These are phyloP conservation scores for Buphagus erythrorhynchus DNA, from an alignment of 2,797 vertebrate genomes.

Conservation along the genomic window DNA sequence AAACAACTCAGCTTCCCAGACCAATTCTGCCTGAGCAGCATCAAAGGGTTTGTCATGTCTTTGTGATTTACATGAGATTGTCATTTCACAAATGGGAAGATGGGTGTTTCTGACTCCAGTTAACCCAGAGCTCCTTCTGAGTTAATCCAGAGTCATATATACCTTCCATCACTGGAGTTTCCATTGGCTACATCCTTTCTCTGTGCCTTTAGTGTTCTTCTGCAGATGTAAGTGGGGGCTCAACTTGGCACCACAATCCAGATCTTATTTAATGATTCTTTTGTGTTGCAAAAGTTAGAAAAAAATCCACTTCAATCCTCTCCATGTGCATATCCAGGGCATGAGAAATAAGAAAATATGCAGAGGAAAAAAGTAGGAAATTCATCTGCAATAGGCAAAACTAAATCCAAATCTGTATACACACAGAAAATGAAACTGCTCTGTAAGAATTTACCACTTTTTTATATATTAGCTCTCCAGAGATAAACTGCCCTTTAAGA, in stretches of 20 bases:
- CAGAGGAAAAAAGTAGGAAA: not conserved
- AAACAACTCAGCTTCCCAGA: not conserved
- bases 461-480: not conserved
- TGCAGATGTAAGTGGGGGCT: not conserved
- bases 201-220: not conserved
- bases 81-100: not conserved
- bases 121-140: not conserved
- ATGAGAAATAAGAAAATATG: not conserved
- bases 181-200: not conserved
- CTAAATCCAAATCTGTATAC: not conserved
- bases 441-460: not conserved
- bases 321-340: not conserved
- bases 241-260: not conserved
- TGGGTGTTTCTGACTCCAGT: not conserved
- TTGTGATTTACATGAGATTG: not conserved
- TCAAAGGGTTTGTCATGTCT: not conserved
- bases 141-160: not conserved
- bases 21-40: not conserved
- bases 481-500: not conserved
- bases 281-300: not conserved
- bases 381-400: not conserved
- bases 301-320: not conserved
- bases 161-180: not conserved
- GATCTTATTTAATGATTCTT: not conserved
- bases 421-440: not conserved